Percentiles rank a stretch among this genome's conserved stretches.
These are phyloP conservation scores for Rhodophaea formosa DNA, from an alignment of 2,888 invertebrate species.

Conservation along the genomic window DNA sequence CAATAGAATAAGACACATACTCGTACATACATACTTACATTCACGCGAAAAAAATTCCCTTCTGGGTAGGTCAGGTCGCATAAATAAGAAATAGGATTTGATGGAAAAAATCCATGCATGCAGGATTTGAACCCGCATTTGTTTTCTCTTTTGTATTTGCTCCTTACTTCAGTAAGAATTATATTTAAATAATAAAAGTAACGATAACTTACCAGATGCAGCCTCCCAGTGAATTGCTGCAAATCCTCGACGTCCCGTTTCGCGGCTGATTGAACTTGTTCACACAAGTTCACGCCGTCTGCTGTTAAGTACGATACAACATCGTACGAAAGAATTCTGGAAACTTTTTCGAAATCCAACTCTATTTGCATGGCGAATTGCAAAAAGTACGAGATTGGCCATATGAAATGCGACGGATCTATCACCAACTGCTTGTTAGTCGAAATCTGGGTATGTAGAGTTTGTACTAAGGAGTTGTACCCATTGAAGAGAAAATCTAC, in stretches of 20 bases:
- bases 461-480: constrained; percentile 84
- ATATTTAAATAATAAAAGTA: too few species aligned
- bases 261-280: constrained; percentile 85
- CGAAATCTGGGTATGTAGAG: constrained; percentile 84
- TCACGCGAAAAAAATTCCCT: too few species aligned
- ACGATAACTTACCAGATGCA: constrained; percentile 87
- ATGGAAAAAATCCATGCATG: too few species aligned
- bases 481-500: constrained; percentile 89
- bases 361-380: constrained; percentile 89
- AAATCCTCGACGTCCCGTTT: constrained; percentile 82
- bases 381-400: constrained; percentile 89
- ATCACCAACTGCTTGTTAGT: constrained; percentile 78
- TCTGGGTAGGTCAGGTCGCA: too few species aligned
- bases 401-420: constrained; percentile 90
- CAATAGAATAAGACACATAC: too few species aligned
- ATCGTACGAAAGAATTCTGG: constrained; percentile 84
- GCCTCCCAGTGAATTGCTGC: constrained; percentile 83
- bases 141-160: too few species aligned
- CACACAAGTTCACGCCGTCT: constrained; percentile 87
- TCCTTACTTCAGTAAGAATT: too few species aligned
- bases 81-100: too few species aligned
- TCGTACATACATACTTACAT: too few species aligned
- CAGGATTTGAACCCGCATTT: too few species aligned
- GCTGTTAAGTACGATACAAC: constrained; percentile 87
- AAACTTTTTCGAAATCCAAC: constrained; percentile 85